phyloP scores from a whole-genome alignment of 2,888 invertebrate genomes.

The Platycheirus rosarum region DNA sequence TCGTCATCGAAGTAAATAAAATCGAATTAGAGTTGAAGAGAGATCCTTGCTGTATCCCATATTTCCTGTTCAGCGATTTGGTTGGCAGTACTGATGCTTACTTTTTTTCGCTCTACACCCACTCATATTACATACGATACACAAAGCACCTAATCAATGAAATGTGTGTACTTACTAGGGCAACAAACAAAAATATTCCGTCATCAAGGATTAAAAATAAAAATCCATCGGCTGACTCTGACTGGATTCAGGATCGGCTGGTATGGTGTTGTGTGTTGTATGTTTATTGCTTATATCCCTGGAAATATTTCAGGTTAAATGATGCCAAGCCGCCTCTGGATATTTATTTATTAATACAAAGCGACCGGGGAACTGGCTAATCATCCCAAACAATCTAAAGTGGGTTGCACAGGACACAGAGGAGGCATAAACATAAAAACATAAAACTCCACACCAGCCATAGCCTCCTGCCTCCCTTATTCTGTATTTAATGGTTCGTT shows the following conservation, averaged over 20 bases:
- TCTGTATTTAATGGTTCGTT: slow-evolving; percentile 29
- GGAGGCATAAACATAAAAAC: slow-evolving; percentile 10
- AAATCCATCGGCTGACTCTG: slow-evolving; percentile 19
- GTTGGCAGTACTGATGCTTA: background rate
- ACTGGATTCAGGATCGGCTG: background rate
- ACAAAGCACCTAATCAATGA: slow-evolving; percentile 21
- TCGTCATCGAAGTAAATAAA: slow-evolving; percentile 59
- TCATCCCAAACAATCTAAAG: slow-evolving; percentile 34
- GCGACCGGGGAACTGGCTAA: slow-evolving; percentile 29
- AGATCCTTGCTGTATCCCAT: no score
- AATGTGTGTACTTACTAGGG: slow-evolving; percentile 28
- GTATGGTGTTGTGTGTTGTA: slow-evolving; percentile 1
- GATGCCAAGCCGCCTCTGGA: slow-evolving; percentile 35
- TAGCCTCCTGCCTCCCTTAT: background rate
- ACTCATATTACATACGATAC: slow-evolving; percentile 9
- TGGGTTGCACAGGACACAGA: slow-evolving; percentile 15
- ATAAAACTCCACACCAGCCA: background rate
- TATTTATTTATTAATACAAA: slow-evolving; percentile 43
- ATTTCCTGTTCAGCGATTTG: no score
- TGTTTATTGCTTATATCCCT: slow-evolving; percentile 35
- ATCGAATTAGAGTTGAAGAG: slow-evolving; percentile 62
- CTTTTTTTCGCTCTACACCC: background rate
- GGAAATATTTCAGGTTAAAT: slow-evolving; percentile 40
- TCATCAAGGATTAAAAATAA: slow-evolving; percentile 31
- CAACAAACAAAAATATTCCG: background rate